These are phyloP conservation scores for Stictocephala bisonia DNA, from an alignment of 2,888 invertebrate genomes.

Conservation along the genomic window DNA sequence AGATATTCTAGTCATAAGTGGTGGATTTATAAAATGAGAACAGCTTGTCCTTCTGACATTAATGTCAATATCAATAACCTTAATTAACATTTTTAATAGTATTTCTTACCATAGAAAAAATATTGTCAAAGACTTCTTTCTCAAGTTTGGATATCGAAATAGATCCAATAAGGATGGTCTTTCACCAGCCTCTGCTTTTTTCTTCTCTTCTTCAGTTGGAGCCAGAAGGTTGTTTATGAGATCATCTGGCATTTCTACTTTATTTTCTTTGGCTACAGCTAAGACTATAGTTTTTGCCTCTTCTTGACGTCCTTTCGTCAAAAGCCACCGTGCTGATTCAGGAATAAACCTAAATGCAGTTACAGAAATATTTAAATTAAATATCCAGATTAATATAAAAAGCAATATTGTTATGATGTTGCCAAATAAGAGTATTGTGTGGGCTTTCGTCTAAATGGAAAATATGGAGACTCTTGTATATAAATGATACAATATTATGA, in stretches of 20 bases:
- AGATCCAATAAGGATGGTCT: slow-evolving; percentile 58
- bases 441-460: not conserved
- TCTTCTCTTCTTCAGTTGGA: slow-evolving; percentile 63
- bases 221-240: slow-evolving; percentile 68
- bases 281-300: slow-evolving; percentile 73
- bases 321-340: slow-evolving; percentile 79
- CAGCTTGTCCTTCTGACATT: no score
- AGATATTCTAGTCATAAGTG: no score
- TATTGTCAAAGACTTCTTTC: slow-evolving; percentile 74
- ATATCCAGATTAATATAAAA: not conserved
- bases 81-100: no score
- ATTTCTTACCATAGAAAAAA: slow-evolving; percentile 80
- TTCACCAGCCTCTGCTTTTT: slow-evolving; percentile 56
- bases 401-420: not conserved
- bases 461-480: not conserved
- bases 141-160: slow-evolving; percentile 73
- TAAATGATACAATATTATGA: no score
- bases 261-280: slow-evolving; percentile 74
- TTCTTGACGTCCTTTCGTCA: slow-evolving; percentile 72
- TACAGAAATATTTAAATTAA: not conserved
- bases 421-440: no score
- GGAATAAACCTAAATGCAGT: slow-evolving; percentile 73
- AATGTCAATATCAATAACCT: no score
- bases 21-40: no score
- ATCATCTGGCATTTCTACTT: slow-evolving; percentile 69